These are phyloP conservation scores for Carcinoscorpius rotundicauda DNA, from an alignment of 1,140 invertebrate species.

Conservation along the genomic window DNA sequence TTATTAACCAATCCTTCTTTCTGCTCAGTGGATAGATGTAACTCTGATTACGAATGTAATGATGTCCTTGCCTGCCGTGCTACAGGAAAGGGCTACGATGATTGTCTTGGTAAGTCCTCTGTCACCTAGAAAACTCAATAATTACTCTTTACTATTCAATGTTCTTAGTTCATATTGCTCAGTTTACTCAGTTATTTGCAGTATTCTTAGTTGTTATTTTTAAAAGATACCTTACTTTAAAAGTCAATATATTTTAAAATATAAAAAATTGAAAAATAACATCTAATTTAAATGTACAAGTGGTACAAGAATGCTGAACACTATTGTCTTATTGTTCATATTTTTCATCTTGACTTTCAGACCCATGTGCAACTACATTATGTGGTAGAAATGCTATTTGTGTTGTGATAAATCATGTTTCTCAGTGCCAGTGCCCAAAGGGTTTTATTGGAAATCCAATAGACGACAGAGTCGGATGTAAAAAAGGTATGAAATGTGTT, in stretches of 20 bases:
- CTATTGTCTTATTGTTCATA: no score
- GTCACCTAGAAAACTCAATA: no score
- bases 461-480: conserved; percentile 25
- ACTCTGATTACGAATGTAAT: conserved; percentile 56
- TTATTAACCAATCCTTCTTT: no score
- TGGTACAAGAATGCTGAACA: no score
- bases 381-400: conserved; percentile 74
- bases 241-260: no score
- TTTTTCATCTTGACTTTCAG: neutral
- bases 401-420: conserved; percentile 48
- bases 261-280: no score
- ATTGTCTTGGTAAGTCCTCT: conserved; percentile 18
- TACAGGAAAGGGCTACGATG: conserved; percentile 57
- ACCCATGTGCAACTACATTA: conserved; percentile 36
- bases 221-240: no score
- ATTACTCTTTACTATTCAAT: no score
- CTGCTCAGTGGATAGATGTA: conserved; percentile 58
- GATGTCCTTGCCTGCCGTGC: conserved; percentile 68
- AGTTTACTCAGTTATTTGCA: no score
- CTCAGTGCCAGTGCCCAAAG: conserved; percentile 57
- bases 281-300: no score
- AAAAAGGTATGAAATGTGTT: conserved; percentile 30
- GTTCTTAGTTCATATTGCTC: no score
- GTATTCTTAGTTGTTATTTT: no score
- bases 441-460: conserved; percentile 67